A percentile compares a stretch with the other conserved stretches of the same genome.
These are phyloP conservation scores for Perca schrenkii DNA, from an alignment of 2,113 vertebrate species.

Conservation along the genomic window DNA sequence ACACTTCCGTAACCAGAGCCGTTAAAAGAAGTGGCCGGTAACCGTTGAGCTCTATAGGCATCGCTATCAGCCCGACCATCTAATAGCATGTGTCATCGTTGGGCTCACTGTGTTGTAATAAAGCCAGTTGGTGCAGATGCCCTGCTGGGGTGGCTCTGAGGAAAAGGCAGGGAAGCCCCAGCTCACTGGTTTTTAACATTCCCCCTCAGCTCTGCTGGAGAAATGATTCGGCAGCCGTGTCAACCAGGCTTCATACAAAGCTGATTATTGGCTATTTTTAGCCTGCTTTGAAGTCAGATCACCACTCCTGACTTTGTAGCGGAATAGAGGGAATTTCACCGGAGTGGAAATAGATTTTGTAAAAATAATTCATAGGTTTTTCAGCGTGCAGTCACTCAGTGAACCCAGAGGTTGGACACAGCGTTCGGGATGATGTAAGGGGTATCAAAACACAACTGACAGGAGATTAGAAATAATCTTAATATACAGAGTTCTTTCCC, in stretches of 20 bases:
- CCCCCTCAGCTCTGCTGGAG: slow-evolving; percentile 34
- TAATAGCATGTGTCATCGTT: not conserved
- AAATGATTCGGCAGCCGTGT: slow-evolving; percentile 43
- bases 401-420: not conserved
- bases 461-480: slow-evolving; percentile 22
- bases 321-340: slow-evolving; percentile 27
- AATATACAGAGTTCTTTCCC: not conserved
- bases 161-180: not conserved
- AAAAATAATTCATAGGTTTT: slow-evolving; percentile 45
- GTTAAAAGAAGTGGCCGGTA: no score
- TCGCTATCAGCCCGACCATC: not conserved
- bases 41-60: no score
- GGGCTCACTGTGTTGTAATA: no score
- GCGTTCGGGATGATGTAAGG: slow-evolving; percentile 3
- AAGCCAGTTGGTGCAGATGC: not conserved
- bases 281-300: slow-evolving; percentile 65
- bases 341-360: slow-evolving; percentile 43
- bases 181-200: slow-evolving; percentile 1
- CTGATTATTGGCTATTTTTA: slow-evolving; percentile 73
- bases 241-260: slow-evolving; percentile 58
- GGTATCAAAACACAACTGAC: slow-evolving; percentile 34
- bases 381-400: not conserved
- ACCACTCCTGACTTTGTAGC: slow-evolving; percentile 11
- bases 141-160: not conserved
- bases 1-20: no score